These are phyloP conservation scores for Seriola rivoliana DNA, from an alignment of 2,113 vertebrate species.

Conservation along the genomic window DNA sequence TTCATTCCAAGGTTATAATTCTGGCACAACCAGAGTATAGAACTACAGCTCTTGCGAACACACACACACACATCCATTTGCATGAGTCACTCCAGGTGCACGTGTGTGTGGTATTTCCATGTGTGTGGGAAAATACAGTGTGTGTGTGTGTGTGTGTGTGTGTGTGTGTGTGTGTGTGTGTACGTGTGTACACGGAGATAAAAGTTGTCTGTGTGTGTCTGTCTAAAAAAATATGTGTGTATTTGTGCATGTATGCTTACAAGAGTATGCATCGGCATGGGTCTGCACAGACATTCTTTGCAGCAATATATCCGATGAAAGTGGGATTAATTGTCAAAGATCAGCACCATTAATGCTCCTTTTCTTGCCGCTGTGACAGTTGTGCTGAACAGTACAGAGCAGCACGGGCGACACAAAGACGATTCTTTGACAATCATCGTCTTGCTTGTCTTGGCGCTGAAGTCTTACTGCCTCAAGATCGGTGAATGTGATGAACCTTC, in stretches of 20 bases:
- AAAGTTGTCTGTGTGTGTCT: constrained; percentile 15
- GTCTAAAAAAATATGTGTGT: not conserved
- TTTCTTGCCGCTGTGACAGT: constrained; percentile 44
- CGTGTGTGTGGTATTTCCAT: not conserved
- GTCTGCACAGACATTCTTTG: constrained; percentile 33
- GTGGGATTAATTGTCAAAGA: constrained; percentile 66
- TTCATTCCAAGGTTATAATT: constrained; percentile 41
- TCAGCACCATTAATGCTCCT: constrained; percentile 62
- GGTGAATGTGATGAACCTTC: constrained; percentile 38
- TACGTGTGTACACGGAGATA: constrained; percentile 3
- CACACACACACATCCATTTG: not conserved
- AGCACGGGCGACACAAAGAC: constrained; percentile 56
- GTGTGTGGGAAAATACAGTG: not conserved
- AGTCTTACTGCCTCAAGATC: constrained; percentile 39
- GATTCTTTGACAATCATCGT: constrained; percentile 38
- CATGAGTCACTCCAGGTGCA: constrained; percentile 17
- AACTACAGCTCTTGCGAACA: not conserved
- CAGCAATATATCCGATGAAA: constrained; percentile 44
- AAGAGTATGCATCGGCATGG: not conserved
- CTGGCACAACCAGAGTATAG: not conserved
- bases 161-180: not conserved
- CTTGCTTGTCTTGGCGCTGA: constrained; percentile 44
- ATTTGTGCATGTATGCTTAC: not conserved
- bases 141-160: not conserved
- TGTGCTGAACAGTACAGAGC: constrained; percentile 36